Base-by-base conservation (phyloP, 1,140 invertebrate genomes). In the Formica selysi region DNA sequence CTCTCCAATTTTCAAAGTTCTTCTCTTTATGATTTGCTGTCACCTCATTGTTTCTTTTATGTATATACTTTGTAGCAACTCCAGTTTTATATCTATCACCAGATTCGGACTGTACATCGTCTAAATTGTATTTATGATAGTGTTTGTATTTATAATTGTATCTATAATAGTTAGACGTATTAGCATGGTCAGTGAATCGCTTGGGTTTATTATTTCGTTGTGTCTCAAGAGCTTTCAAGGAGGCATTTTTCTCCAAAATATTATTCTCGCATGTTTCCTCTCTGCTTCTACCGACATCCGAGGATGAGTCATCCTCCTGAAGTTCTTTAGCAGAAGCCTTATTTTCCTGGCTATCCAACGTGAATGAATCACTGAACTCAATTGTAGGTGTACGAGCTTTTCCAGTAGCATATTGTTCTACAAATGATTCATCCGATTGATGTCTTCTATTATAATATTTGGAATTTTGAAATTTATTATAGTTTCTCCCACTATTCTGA, bases 1-100 rank as follows among this genome's bases (percentile, higher is more conserved):
- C 85, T 41, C 93, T 90, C 94, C 94, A 94, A 85, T 94, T 94
- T 41, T 85, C 90, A 3, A 84, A 10, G 16, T 90, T 91, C 51
- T 89, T 92, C 11, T 93, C 91, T 65, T 78, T 85, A 22, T 86
- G 85, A 79, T 86, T 86, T 48, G 48, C 48, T 51, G 61, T 70
- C 29, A 88, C 78, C 67, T 89, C 86, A 76, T 90, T 90, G 22
- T 78, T 83, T 84, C 16, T 38, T 61, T 68, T 90, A 26, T 78
- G 79, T 7, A 22, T 32, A 62, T 88, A 85, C 19, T 61, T 92
- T 44, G n/a, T 29, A 44, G 70, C 83, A 19, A 16, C 4, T 64
- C 26, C n/a, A n/a, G 38, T 67, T 65, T 54, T 79, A 22, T 44
- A 3, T 41, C 61, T 91, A 19, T 19, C 32, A 79, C 41, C 29